Evolutionary conservation across 1,140 invertebrate species (phyloP).

Genomic region (Phymastichus coffea): DNA sequence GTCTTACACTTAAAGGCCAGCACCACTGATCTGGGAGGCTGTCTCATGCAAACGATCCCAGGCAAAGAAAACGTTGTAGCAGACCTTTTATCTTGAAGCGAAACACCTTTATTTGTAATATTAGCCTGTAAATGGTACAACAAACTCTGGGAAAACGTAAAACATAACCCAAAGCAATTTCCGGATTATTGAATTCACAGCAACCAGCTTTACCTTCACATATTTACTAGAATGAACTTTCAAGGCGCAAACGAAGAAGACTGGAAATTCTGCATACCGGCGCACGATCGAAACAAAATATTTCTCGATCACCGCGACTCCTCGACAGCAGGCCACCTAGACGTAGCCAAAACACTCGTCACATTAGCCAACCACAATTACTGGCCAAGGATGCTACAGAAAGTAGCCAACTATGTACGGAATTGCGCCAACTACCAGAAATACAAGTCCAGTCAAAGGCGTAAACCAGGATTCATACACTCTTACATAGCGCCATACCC

Average conservation of each 20-base stretch:
- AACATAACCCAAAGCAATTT: no score
- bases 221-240: background rate
- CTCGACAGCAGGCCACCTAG: slow-evolving; percentile 34
- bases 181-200: no score
- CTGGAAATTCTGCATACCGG: background rate
- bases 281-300: background rate
- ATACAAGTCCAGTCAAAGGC: background rate
- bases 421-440: slow-evolving; percentile 30
- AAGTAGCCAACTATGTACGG: slow-evolving; percentile 22
- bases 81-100: no score
- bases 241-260: background rate
- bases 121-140: no score
- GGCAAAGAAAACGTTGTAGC: no score
- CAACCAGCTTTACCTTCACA: slow-evolving; percentile 28
- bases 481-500: no score
- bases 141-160: no score
- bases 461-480: no score
- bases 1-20: no score
- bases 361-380: slow-evolving; percentile 28
- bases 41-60: no score
- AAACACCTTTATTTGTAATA: no score
- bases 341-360: slow-evolving; percentile 23
- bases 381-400: slow-evolving; percentile 31
- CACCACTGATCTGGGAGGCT: no score
- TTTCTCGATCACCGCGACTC: slow-evolving; percentile 31